phyloP scores from a whole-genome alignment of 2,888 invertebrate genomes.

The Catotricha subobsoleta region DNA sequence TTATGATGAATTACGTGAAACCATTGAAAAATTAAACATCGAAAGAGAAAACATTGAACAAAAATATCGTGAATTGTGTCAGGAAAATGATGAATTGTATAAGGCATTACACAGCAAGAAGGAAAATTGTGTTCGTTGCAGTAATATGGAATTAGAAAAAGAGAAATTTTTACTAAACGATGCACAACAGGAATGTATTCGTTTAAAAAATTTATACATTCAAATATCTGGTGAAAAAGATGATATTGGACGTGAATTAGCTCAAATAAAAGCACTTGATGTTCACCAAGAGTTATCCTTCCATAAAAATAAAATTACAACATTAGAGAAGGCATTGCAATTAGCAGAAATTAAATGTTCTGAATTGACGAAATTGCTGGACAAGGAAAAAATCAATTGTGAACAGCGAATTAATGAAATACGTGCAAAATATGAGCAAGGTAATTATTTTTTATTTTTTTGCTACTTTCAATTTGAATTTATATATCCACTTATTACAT shows the following conservation, averaged over 20 bases:
- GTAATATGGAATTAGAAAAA: conserved; percentile 36
- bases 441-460: conserved; percentile 9
- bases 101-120: not conserved
- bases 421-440: conserved; percentile 19
- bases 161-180: conserved; percentile 35
- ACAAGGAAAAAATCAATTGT: conserved; percentile 31
- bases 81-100: not conserved
- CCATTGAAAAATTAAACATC: conserved; percentile 16
- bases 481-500: not conserved
- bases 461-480: not conserved
- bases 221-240: conserved; percentile 43
- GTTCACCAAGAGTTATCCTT: conserved; percentile 27
- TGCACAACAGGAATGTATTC: conserved; percentile 35
- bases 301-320: conserved; percentile 15
- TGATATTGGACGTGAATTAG: conserved; percentile 36
- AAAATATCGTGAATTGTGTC: conserved; percentile 5
- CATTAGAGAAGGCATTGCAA: conserved; percentile 30
- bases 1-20: conserved; percentile 13
- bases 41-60: conserved; percentile 28
- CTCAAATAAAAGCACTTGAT: conserved; percentile 35
- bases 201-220: conserved; percentile 35
- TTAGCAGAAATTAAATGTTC: conserved; percentile 22
- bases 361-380: conserved; percentile 32
- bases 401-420: conserved; percentile 20
- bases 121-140: no score